Evolutionary conservation across 2,888 invertebrate species (phyloP), one percentile per base, ranked within the genome.

Genomic region (Saturnia japonica): DNA sequence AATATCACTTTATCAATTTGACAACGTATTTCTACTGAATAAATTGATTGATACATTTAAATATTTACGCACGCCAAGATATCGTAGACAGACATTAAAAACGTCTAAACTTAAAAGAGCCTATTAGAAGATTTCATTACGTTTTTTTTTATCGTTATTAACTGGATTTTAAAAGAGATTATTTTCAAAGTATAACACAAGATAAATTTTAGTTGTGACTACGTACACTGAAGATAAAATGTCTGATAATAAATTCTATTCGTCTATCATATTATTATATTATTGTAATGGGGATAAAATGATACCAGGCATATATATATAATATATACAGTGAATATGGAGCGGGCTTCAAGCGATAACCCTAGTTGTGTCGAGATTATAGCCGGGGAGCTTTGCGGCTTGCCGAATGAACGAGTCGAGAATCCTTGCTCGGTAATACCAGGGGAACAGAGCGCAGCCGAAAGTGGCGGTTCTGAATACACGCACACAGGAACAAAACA

Each of bases 371-470:
- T 64, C 62, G 70, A 72, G 71, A 68, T 60, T 14, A 19, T 25
- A 40, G 64, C 34, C 64, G 64, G 64, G 76, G n/a, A n/a, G 87
- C 87, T 91, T 91, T 89, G 90, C 83, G 91, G 90, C 85, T 80
- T 81, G 84, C 88, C 89, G 85, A 86, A 77, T 82, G 84, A 88
- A 88, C 86, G 87, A 88, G 86, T 84, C 82, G 88, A 87, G 88
- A 89, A 90, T 87, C 87, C 83, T 82, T 81, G 85, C 86, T 85
- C 86, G 77, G 83, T 85, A 86, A 84, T 88, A 89, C 89, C 75
- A 85, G 89, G 88, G 81, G 84, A 86, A 76, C 87, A 90, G 79
- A 85, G 78, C 75, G 77, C 81, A 75, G 74, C 82, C 83, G 85
- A 86, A 90, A 89, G 87, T 88, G 87, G 82, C 82, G 78, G 76